Evolutionary conservation across 2,888 invertebrate genomes (phyloP).

Genomic region (Xiphydria camelus): DNA sequence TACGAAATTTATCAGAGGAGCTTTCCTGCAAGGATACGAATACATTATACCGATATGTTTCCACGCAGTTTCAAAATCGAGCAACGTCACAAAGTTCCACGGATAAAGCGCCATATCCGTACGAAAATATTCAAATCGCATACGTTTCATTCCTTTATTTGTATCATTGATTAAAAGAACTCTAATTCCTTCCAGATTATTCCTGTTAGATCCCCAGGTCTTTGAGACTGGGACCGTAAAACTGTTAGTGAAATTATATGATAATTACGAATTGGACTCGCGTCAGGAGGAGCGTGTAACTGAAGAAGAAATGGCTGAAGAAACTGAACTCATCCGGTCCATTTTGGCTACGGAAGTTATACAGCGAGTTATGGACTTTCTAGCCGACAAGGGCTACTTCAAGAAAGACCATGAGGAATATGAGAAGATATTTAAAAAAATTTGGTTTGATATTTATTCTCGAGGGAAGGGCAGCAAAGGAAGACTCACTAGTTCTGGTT

Average conservation of each 20-base stretch:
- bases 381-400: slow-evolving; percentile 30
- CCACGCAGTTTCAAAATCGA: slow-evolving; percentile 29
- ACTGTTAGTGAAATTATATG: slow-evolving; percentile 27
- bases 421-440: slow-evolving; percentile 36
- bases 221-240: slow-evolving; percentile 14
- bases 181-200: slow-evolving; percentile 22
- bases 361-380: slow-evolving; percentile 28
- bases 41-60: slow-evolving; percentile 11
- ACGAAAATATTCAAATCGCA: slow-evolving; percentile 11
- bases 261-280: slow-evolving; percentile 31
- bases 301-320: slow-evolving; percentile 23
- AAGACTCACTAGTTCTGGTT: slow-evolving; percentile 61
- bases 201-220: slow-evolving; percentile 7
- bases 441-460: slow-evolving; percentile 59
- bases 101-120: slow-evolving; percentile 35
- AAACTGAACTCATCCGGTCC: slow-evolving; percentile 30
- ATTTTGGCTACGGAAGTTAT: slow-evolving; percentile 25
- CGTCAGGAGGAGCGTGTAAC: slow-evolving; percentile 25
- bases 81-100: slow-evolving; percentile 18
- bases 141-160: background rate
- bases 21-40: slow-evolving; percentile 18
- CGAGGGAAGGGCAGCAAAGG: slow-evolving; percentile 51
- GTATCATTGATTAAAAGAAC: slow-evolving; percentile 6
- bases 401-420: slow-evolving; percentile 29
- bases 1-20: slow-evolving; percentile 21